Evolutionary conservation across 2,113 vertebrate genomes (phyloP), one percentile per base, ranked within the genome.

Genomic region (Poeciliopsis prolifica): DNA sequence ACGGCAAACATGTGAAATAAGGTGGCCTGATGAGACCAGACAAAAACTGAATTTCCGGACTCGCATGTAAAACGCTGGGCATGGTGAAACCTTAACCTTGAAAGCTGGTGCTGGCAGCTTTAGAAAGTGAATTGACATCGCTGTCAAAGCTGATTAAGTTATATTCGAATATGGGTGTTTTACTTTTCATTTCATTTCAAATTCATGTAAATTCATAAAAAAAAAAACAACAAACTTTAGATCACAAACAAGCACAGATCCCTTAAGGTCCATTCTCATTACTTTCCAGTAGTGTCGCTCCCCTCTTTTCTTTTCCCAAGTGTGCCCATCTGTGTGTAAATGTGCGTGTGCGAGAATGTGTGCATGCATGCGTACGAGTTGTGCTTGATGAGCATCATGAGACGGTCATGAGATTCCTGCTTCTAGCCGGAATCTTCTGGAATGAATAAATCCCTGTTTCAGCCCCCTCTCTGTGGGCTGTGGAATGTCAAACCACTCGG

Each of bases 401-500:
- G 94, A 94, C 80, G 75, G 76, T 90, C 88, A 89, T 90, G 76
- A 88, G 89, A 81, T 44, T 65, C 72, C 73, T 70, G 79, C 87
- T 80, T 70, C 33, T 74, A 84, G 66, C 33, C 71, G 67, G 74
- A 74, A 61, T 74, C 79, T 82, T 78, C 76, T 65, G 77, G 72
- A 77, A 72, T 79, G 76, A 89, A 89, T 87, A 76, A 81, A 78
- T 82, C 80, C 67, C 77, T 72, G 76, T 89, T 88, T 82, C 70
- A 40, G 31, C 80, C 72, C 68, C 70, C 69, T 83, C 77, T 19
- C 61, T 79, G 79, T 81, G 91, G 80, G 76, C 83, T 88, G 82
- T 42, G 75, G 87, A 87, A 91, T 83, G 77, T 80, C 78, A 80
- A 86, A 83, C 82, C 86, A 68, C 78, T 2, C 29, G 62, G 69